Evolutionary conservation across 2,888 invertebrate species (phyloP), one percentile per base, ranked within the genome.

Genomic region (Zaprionus lineosus): DNA sequence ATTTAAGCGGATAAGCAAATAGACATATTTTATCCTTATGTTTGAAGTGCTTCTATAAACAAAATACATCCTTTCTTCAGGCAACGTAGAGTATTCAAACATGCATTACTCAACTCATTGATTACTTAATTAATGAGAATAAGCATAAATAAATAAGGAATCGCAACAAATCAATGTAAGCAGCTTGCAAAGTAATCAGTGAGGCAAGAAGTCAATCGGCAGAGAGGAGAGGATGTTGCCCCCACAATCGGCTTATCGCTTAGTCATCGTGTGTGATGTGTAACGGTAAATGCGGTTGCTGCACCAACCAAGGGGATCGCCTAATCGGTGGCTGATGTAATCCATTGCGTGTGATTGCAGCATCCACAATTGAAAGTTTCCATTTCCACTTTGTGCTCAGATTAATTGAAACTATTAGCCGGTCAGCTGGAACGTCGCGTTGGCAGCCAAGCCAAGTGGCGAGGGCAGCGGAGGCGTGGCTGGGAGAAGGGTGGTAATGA

Each of bases 291-390:
- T 36, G 16, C 48, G 34, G 18, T 31, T 31, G 9, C 28, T 37
- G 43, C 18, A 57, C n/a, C n/a, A 50, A 43, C 15, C 43, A 24
- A 14, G 28, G 8, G 21, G 16, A 5, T 15, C 9, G 28, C 14
- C 21, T 21, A 18, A 44, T 28, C 44, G 8, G 6, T 11, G 73
- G 75, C 75, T 77, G 76, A 78, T 77, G 75, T 57, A 78, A 77
- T 77, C 37, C 56, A 14, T 29, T 7, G 41, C 33, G 28, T 56
- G 51, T n/a, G 43, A 52, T 78, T 77, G 61, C 75, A 64, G 61
- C 69, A 74, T 44, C 51, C 47, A 19, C 47, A 50, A 48, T 40
- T 52, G 40, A 43, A 28, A 51, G 62, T 62, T 16, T 55, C 21
- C 44, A 28, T 46, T 55, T 59, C 33, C 34, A 44, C 14, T 36